These are phyloP conservation scores for Hylia prasina DNA, from an alignment of 2,113 vertebrate genomes.

Conservation along the genomic window DNA sequence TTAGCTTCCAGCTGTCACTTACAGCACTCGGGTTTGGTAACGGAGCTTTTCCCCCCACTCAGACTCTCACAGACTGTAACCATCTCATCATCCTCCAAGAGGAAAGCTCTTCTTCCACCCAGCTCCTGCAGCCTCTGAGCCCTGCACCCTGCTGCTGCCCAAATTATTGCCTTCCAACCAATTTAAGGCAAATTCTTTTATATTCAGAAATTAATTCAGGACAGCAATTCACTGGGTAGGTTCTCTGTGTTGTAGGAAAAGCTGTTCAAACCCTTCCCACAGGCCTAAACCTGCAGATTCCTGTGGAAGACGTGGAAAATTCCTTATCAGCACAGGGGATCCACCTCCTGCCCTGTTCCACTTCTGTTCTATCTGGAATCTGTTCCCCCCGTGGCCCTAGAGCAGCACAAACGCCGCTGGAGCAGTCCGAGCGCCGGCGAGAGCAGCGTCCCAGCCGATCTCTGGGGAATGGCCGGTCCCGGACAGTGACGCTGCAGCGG, in stretches of 20 bases:
- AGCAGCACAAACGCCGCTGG: background rate
- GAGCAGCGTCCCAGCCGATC: background rate
- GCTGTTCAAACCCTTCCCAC: background rate
- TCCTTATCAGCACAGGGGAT: background rate
- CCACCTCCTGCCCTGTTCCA: background rate
- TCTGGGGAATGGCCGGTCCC: background rate
- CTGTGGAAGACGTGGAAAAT: background rate
- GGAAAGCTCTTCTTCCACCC: background rate
- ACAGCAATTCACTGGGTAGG: background rate
- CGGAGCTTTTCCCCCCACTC: background rate
- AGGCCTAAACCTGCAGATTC: background rate
- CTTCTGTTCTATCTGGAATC: background rate
- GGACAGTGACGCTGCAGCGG: background rate
- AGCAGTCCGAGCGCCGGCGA: accelerated
- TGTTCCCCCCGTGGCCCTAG: background rate
- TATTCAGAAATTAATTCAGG: background rate
- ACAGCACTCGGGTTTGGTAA: background rate
- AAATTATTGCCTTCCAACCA: background rate
- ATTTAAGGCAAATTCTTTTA: background rate
- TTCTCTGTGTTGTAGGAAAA: background rate
- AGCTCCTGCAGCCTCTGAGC: background rate
- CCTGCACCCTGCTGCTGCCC: background rate
- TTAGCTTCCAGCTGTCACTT: constrained; percentile 11
- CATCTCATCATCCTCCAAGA: background rate
- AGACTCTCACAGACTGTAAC: background rate